Conservation (phyloP, 2,888 invertebrate genomes). For the Eledone cirrhosa region DNA sequence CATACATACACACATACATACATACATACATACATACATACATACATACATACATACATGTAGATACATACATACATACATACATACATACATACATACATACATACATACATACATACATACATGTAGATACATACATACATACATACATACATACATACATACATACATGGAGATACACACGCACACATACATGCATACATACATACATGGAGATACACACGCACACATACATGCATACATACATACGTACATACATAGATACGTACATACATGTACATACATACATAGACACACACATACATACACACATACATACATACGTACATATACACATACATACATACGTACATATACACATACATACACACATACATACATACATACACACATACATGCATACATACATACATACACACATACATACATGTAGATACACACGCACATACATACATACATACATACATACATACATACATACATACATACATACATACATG, state of each 20-base stretch:
- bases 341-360: not conserved
- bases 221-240: not conserved
- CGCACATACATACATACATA: not conserved
- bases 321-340: not conserved
- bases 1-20: too few relatives aligned
- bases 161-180: not conserved
- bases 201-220: constrained; percentile 4
- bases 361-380: not conserved
- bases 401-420: not conserved
- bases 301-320: not conserved
- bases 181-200: not conserved
- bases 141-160: not conserved
- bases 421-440: constrained; percentile 9
- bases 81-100: too few relatives aligned
- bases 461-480: not conserved
- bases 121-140: too few relatives aligned
- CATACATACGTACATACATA: not conserved
- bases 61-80: too few relatives aligned
- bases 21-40: too few relatives aligned
- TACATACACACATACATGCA: not conserved
- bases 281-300: too few relatives aligned
- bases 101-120: not conserved
- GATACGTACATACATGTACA: not conserved
- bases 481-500: not conserved
- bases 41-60: too few relatives aligned